Conservation (phyloP, 2,888 invertebrate species). For the Xestia rhomboidea region DNA sequence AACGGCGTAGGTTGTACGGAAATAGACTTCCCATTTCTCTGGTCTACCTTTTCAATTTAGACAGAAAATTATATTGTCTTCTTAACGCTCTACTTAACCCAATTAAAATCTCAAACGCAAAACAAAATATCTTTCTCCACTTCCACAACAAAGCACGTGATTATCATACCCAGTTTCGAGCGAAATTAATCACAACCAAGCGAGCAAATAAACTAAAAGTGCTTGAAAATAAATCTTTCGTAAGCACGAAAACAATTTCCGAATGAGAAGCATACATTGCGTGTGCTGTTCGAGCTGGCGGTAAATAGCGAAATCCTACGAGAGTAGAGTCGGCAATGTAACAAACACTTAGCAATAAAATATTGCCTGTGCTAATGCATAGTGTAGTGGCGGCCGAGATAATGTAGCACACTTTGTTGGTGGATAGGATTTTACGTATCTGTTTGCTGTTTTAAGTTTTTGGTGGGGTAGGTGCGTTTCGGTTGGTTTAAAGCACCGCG, state of each 20-base stretch:
- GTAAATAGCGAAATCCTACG: constrained; percentile 70
- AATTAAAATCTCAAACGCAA: background rate
- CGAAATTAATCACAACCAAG: constrained; percentile 58
- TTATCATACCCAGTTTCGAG: constrained; percentile 41
- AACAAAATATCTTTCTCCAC: background rate
- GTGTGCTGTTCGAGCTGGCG: constrained; percentile 59
- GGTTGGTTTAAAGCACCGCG: no score
- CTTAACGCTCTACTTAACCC: background rate
- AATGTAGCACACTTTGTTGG: constrained; percentile 64
- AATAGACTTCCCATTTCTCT: background rate
- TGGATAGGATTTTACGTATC: constrained; percentile 53
- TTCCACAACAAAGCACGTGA: constrained; percentile 10
- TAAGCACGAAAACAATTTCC: constrained; percentile 68
- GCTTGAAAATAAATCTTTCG: constrained; percentile 66
- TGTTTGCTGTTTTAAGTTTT: background rate
- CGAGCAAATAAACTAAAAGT: constrained; percentile 65
- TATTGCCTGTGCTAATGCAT: constrained; percentile 80
- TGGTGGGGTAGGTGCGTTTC: no score
- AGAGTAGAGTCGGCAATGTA: constrained; percentile 74
- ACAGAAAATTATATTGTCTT: background rate
- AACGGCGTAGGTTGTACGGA: background rate
- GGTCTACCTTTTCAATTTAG: background rate
- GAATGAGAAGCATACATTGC: constrained; percentile 67
- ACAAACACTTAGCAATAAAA: constrained; percentile 80
- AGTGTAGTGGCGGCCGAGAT: constrained; percentile 71